These are phyloP conservation scores for Cottoperca gobio DNA, from an alignment of 2,797 vertebrate genomes.

Conservation along the genomic window DNA sequence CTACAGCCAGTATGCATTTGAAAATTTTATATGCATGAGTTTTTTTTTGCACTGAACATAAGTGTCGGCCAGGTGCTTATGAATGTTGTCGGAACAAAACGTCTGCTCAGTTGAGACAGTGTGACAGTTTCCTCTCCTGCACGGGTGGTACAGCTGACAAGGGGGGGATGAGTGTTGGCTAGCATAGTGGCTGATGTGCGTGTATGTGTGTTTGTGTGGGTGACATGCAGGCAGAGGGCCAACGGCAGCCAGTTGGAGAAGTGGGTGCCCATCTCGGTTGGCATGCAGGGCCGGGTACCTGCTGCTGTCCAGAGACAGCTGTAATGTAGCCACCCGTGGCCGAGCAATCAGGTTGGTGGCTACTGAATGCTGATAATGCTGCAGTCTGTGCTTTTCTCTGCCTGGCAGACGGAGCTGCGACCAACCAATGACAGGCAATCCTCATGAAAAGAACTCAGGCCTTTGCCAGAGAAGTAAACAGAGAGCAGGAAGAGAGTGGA, in stretches of 20 bases:
- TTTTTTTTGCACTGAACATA: slow-evolving; percentile 51
- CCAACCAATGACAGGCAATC: slow-evolving; percentile 86
- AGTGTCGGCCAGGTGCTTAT: slow-evolving; percentile 68
- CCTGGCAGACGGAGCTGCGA: slow-evolving; percentile 67
- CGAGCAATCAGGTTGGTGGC: slow-evolving; percentile 86
- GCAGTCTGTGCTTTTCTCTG: slow-evolving; percentile 74
- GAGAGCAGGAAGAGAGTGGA: slow-evolving; percentile 24
- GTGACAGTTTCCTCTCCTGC: slow-evolving; percentile 71
- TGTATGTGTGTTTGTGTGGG: slow-evolving; percentile 26
- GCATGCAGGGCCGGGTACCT: slow-evolving; percentile 85
- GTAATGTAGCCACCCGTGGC: slow-evolving; percentile 91
- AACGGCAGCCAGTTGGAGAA: slow-evolving; percentile 84
- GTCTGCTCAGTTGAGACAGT: slow-evolving; percentile 71
- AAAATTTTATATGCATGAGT: slow-evolving; percentile 36
- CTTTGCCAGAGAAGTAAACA: slow-evolving; percentile 44
- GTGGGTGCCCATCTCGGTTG: slow-evolving; percentile 85
- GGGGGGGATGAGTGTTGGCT: slow-evolving; percentile 86
- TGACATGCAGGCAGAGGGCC: slow-evolving; percentile 87
- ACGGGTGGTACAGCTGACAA: slow-evolving; percentile 89
- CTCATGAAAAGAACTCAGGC: slow-evolving; percentile 82
- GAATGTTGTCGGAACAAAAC: slow-evolving; percentile 56
- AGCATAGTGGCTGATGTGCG: slow-evolving; percentile 65
- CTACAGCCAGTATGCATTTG: slow-evolving; percentile 36
- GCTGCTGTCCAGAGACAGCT: slow-evolving; percentile 91
- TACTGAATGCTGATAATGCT: slow-evolving; percentile 87